Evolutionary conservation across 2,797 vertebrate genomes (phyloP).

Genomic region (Cuculus canorus): DNA sequence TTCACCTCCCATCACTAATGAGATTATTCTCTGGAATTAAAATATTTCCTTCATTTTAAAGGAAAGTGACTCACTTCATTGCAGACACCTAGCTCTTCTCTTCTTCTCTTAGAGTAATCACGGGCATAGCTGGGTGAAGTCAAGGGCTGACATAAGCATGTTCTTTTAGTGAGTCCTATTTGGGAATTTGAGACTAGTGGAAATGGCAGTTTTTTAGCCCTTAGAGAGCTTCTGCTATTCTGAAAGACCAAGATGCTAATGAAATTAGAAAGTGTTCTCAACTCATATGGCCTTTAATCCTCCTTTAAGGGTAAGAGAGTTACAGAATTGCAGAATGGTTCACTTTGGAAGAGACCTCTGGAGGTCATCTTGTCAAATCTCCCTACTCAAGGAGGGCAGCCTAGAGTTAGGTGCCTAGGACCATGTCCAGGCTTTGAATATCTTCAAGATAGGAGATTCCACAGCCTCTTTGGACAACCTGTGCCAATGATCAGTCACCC

Average conservation of each 20-base stretch:
- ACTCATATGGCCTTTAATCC: neutral
- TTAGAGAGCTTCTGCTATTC: neutral
- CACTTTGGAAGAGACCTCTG: neutral
- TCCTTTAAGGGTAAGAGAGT: neutral
- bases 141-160: neutral
- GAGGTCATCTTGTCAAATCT: neutral
- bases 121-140: accelerated
- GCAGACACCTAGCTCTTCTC: neutral
- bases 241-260: neutral
- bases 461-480: neutral
- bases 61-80: neutral
- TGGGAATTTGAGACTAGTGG: neutral
- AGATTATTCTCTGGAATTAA: neutral
- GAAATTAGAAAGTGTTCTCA: neutral
- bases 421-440: neutral
- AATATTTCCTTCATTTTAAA: neutral
- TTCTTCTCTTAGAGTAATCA: neutral
- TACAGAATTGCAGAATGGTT: neutral
- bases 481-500: neutral
- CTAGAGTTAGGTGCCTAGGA: neutral
- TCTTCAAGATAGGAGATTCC: neutral
- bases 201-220: neutral
- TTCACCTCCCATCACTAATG: neutral
- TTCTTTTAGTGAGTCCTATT: neutral
- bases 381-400: neutral